phyloP scores from a whole-genome alignment of 2,797 vertebrate genomes.

The Sciurus vulgaris region DNA sequence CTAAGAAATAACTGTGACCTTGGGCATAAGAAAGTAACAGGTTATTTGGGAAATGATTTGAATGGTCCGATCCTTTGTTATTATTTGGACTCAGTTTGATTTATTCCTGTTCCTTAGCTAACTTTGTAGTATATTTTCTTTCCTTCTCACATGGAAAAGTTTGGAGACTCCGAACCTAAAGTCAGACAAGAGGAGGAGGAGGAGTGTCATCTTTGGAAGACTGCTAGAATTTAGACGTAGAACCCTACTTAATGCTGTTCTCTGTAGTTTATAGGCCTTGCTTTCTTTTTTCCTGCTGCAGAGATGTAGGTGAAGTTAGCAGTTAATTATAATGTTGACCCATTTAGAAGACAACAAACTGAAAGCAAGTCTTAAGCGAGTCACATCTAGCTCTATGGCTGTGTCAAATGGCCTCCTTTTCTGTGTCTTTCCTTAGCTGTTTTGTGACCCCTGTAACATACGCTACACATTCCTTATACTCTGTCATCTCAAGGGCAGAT shows the following conservation, averaged over 20 bases:
- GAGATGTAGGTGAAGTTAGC: not conserved
- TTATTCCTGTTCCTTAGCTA: slow-evolving; percentile 7
- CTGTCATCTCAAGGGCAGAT: slow-evolving; percentile 49
- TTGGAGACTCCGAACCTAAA: not conserved
- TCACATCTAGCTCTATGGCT: not conserved
- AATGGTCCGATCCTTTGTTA: not conserved
- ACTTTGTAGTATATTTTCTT: slow-evolving; percentile 25
- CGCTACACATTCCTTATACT: not conserved
- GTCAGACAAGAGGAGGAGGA: not conserved
- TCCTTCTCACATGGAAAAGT: slow-evolving; percentile 7
- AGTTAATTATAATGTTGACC: not conserved
- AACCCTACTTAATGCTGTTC: not conserved
- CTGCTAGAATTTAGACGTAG: not conserved
- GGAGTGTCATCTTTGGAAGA: not conserved
- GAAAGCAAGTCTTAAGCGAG: not conserved
- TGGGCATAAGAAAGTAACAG: not conserved
- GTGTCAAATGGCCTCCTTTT: not conserved
- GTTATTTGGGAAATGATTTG: slow-evolving; percentile 17
- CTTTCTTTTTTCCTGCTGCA: not conserved
- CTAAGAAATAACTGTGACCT: not conserved
- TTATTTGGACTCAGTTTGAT: slow-evolving; percentile 7
- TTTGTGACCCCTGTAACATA: not conserved
- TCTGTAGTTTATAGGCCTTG: not conserved
- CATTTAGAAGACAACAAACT: not conserved
- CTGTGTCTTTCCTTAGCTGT: not conserved